A percentile compares a stretch with the other conserved stretches of the same genome.
phyloP scores from a whole-genome alignment of 2,797 vertebrate species.

The Cyprinella venusta region DNA sequence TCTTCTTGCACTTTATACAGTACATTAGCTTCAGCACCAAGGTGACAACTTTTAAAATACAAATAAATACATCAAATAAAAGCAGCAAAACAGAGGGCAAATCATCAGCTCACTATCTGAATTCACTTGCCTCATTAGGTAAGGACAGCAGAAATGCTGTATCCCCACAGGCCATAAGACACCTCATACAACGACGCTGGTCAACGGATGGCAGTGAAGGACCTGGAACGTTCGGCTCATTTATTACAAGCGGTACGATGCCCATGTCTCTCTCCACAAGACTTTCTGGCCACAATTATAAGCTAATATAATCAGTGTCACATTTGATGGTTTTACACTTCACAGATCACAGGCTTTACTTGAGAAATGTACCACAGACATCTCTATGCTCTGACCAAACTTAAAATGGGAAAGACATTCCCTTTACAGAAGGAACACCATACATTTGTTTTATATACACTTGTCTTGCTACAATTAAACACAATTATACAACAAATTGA shows the following conservation, averaged over 20 bases:
- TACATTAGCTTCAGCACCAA: slow-evolving; percentile 20
- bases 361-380: background rate
- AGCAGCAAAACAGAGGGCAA: background rate
- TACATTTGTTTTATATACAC: background rate
- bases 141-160: background rate
- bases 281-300: slow-evolving; percentile 31
- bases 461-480: slow-evolving; percentile 1
- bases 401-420: background rate
- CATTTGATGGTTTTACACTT: slow-evolving; percentile 25
- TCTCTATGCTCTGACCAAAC: background rate
- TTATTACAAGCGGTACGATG: slow-evolving; percentile 28
- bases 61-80: background rate
- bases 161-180: slow-evolving; percentile 17
- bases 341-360: slow-evolving; percentile 21
- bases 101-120: background rate
- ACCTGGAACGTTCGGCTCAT: slow-evolving; percentile 21
- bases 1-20: background rate
- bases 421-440: background rate
- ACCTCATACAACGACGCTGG: background rate
- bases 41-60: background rate
- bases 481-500: background rate
- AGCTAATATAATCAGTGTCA: slow-evolving; percentile 29
- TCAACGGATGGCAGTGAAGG: background rate
- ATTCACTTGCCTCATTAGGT: slow-evolving; percentile 19
- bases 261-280: slow-evolving; percentile 17